Evolutionary conservation across 2,888 invertebrate genomes (phyloP), one percentile per base, ranked within the genome.

Genomic region (Ectemnius continuus): DNA sequence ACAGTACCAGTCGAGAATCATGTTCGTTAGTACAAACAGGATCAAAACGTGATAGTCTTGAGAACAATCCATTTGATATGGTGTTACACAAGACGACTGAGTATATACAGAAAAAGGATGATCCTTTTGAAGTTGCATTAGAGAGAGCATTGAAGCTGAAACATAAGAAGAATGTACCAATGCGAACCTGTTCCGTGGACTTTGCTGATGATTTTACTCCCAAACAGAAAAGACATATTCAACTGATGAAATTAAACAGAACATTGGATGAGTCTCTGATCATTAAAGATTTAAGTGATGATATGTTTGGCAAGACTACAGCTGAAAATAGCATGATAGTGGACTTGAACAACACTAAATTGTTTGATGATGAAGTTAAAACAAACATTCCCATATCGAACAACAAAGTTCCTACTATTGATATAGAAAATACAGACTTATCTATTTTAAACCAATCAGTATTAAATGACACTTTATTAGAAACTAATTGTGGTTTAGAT

Each of bases 21-120:
- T 66, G 6, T 23, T 26, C 76, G 16, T 14, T 57, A 45, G 61
- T 64, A 5, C 45, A 45, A 16, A 5, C 52, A 11, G 52, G 4
- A 28, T 78, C 63, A 18, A 84, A 84, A 66, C 84, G 84, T n/a
- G 82, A 80, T n/a, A 84, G 83, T 18, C 74, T 85, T 0, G 87
- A 86, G 4, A 88, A 89, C 61, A 90, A 91, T 83, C 91, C 91
- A 0, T 91, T 91, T 67, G 90, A 91, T 68, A 78, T 74, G 67
- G 85, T 85, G 0, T 75, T 87, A 14, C 80, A 85, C 26, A 85
- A 90, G 66, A 87, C 85, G 6, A 84, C 83, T 3, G 89, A 90
- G 26, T 89, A 88, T 20, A 82, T 84, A 8, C 84, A 83, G 5
- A 89, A 88, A 48, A 85, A 84, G 6, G 84, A 86, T 16, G 91